Conservation (phyloP, 2,113 vertebrate species). For the Machaerirhynchus nigripectus region DNA sequence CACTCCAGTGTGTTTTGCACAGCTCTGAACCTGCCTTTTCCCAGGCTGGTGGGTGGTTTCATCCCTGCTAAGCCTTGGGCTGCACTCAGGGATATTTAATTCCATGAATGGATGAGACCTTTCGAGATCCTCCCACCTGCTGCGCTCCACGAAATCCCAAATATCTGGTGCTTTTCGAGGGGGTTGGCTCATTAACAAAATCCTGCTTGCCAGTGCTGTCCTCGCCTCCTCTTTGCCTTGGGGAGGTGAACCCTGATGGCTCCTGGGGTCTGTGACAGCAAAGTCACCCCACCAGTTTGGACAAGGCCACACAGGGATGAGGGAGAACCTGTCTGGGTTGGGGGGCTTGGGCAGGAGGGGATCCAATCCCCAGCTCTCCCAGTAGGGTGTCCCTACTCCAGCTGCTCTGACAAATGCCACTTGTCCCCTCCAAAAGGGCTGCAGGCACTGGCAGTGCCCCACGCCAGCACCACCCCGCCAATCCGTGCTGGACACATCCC, state of each 20-base stretch:
- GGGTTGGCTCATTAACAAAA: slow-evolving; percentile 40
- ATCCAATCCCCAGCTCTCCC: rapidly evolving
- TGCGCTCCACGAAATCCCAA: neutral
- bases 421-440: neutral
- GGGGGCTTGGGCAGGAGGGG: neutral
- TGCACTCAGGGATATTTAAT: slow-evolving; percentile 30
- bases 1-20: rapidly evolving
- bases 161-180: neutral
- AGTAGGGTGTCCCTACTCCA: neutral
- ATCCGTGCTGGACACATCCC: neutral
- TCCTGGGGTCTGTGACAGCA: neutral
- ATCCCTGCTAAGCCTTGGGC: neutral
- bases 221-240: neutral
- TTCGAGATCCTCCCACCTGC: slow-evolving; percentile 49
- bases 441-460: neutral
- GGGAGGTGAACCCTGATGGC: neutral
- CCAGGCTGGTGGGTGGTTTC: slow-evolving; percentile 9
- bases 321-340: neutral
- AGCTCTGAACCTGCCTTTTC: neutral
- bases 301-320: rapidly evolving
- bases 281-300: rapidly evolving
- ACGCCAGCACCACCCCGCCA: rapidly evolving
- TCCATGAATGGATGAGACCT: slow-evolving; percentile 52
- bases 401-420: neutral
- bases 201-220: neutral